A percentile compares a stretch with the other conserved stretches of the same genome.
phyloP scores from a whole-genome alignment of 2,113 vertebrate species.

The Chlamydotis undulata region DNA sequence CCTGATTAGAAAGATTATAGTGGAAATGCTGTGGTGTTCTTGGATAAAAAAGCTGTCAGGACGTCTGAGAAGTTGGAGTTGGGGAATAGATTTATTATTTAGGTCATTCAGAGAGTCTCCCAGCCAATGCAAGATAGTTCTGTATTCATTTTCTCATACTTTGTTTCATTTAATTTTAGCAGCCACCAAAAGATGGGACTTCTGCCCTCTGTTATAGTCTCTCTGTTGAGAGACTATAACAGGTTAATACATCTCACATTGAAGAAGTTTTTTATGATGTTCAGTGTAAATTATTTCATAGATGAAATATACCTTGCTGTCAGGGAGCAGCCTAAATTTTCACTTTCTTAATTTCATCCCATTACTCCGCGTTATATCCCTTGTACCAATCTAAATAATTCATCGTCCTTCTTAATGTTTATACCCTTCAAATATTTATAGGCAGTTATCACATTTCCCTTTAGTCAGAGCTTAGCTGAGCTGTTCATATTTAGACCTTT shows the following conservation, averaged over 20 bases:
- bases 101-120: background rate
- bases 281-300: slow-evolving; percentile 58
- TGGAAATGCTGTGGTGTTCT: background rate
- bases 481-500: slow-evolving; percentile 54
- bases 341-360: slow-evolving; percentile 58
- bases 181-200: background rate
- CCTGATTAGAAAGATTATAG: background rate
- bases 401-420: slow-evolving; percentile 60
- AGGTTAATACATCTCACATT: background rate
- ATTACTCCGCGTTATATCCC: slow-evolving; percentile 57
- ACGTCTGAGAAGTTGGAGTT: background rate
- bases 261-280: slow-evolving; percentile 10
- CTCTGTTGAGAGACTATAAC: background rate
- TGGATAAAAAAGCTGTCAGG: background rate
- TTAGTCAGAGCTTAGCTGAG: slow-evolving; percentile 57
- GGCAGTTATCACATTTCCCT: slow-evolving; percentile 54
- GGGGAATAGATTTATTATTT: background rate
- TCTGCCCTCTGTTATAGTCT: background rate
- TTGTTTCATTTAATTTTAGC: background rate
- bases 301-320: slow-evolving; percentile 34
- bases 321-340: slow-evolving; percentile 57
- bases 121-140: background rate
- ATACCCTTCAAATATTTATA: slow-evolving; percentile 74
- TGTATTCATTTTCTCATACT: background rate
- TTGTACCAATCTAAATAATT: slow-evolving; percentile 69